Percentiles rank a stretch among this genome's conserved stretches.
phyloP scores from a whole-genome alignment of 2,888 invertebrate genomes.

The Tiliacea aurago region DNA sequence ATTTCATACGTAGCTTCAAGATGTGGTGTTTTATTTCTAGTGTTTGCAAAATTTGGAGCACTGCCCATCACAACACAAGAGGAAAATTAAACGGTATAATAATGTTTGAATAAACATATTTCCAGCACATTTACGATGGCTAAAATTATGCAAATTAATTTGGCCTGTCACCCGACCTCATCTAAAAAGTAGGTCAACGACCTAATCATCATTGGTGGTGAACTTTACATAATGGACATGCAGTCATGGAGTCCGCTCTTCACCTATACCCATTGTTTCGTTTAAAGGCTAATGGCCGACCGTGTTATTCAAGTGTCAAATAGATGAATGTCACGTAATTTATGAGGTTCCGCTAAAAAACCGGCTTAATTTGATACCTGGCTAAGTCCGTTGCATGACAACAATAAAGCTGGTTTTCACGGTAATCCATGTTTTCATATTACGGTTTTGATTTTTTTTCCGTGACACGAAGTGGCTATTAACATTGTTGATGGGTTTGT shows the following conservation, averaged over 20 bases:
- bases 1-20: conserved; percentile 45
- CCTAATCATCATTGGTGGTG: conserved; percentile 67
- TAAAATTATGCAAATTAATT: conserved; percentile 56
- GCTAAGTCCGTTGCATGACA: conserved; percentile 70
- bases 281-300: conserved; percentile 85
- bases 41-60: conserved; percentile 51
- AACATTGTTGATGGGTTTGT: conserved; percentile 63
- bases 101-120: conserved; percentile 41
- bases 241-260: conserved; percentile 75
- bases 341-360: conserved; percentile 79
- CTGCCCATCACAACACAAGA: conserved; percentile 51
- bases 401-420: conserved; percentile 69
- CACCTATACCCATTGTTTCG: conserved; percentile 82
- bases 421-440: conserved; percentile 71
- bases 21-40: conserved; percentile 40
- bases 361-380: conserved; percentile 75
- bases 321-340: conserved; percentile 88
- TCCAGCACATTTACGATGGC: conserved; percentile 21
- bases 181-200: conserved; percentile 54
- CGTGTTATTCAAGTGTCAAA: conserved; percentile 87
- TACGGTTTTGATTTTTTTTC: conserved; percentile 69
- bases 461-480: conserved; percentile 66
- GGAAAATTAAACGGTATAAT: conserved; percentile 28
- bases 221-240: conserved; percentile 80
- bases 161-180: conserved; percentile 45